Conservation (phyloP, 2,888 invertebrate species). For the Cosmia pyralina region DNA sequence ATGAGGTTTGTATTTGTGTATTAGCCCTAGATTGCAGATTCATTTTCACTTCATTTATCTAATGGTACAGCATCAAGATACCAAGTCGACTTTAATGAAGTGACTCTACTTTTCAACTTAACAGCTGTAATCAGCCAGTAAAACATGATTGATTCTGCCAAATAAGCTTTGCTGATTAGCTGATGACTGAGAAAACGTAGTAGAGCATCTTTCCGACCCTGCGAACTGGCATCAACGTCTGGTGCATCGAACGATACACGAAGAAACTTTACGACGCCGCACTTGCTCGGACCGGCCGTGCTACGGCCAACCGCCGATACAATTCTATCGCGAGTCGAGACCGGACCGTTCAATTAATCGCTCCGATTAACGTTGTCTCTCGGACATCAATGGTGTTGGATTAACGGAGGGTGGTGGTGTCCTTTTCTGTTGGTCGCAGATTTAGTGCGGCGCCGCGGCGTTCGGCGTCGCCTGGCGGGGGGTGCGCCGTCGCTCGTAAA, state of each 20-base stretch:
- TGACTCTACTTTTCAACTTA: neutral
- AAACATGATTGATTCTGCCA: neutral
- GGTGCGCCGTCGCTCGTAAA: conserved; percentile 89
- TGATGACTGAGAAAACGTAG: conserved; percentile 60
- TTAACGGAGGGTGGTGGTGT: conserved; percentile 87
- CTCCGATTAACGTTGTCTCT: conserved; percentile 87
- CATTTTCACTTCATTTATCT: neutral
- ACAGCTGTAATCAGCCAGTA: neutral
- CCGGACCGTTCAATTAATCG: conserved; percentile 87
- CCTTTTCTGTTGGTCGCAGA: conserved; percentile 89
- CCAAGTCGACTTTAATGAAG: neutral
- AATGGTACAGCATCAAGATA: neutral
- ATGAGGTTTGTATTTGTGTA: neutral
- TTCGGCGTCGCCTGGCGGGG: conserved; percentile 85
- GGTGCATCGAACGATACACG: conserved; percentile 90
- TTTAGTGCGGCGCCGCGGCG: conserved; percentile 90
- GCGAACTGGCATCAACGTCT: conserved; percentile 86
- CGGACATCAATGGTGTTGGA: conserved; percentile 87
- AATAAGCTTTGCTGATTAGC: conserved; percentile 10
- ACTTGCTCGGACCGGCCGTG: conserved; percentile 87
- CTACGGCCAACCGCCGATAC: conserved; percentile 85
- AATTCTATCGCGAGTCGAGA: conserved; percentile 85
- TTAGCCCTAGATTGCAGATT: neutral
- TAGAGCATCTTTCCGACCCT: conserved; percentile 81
- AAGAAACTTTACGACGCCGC: conserved; percentile 90